Conservation (phyloP, 1,140 invertebrate genomes). For the Dinoponera quadriceps region DNA sequence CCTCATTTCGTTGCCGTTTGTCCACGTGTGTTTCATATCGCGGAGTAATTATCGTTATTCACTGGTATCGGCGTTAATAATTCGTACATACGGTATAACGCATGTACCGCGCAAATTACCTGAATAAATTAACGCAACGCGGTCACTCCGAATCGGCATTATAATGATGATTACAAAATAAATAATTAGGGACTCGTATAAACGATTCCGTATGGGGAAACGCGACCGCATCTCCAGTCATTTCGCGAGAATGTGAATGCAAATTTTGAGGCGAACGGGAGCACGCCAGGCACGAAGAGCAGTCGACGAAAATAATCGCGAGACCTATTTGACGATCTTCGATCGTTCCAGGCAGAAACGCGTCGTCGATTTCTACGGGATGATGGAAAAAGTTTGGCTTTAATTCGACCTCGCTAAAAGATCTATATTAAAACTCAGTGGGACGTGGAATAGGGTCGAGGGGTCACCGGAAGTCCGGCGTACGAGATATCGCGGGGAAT, state of each 20-base stretch:
- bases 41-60: constrained; percentile 18
- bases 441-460: constrained; percentile 65
- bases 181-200: constrained; percentile 19
- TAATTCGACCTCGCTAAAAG: constrained; percentile 56
- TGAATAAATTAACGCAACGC: constrained; percentile 19
- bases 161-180: neutral
- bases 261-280: neutral
- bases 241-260: neutral
- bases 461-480: constrained; percentile 67
- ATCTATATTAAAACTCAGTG: constrained; percentile 72
- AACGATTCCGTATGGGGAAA: neutral
- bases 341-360: constrained; percentile 30
- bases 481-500: constrained; percentile 66
- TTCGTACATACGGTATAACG: neutral
- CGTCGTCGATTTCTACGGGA: constrained; percentile 62
- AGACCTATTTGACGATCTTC: constrained; percentile 55
- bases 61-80: constrained; percentile 19
- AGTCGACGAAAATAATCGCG: constrained; percentile 42
- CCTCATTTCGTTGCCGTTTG: neutral
- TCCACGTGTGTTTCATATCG: neutral
- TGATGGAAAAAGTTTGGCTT: constrained; percentile 70
- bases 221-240: neutral
- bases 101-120: neutral
- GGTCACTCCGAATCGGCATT: constrained; percentile 6
- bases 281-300: neutral